A percentile compares a stretch with the other conserved stretches of the same genome.
Conservation (phyloP, 2,113 vertebrate genomes). For the Salminus brasiliensis region DNA sequence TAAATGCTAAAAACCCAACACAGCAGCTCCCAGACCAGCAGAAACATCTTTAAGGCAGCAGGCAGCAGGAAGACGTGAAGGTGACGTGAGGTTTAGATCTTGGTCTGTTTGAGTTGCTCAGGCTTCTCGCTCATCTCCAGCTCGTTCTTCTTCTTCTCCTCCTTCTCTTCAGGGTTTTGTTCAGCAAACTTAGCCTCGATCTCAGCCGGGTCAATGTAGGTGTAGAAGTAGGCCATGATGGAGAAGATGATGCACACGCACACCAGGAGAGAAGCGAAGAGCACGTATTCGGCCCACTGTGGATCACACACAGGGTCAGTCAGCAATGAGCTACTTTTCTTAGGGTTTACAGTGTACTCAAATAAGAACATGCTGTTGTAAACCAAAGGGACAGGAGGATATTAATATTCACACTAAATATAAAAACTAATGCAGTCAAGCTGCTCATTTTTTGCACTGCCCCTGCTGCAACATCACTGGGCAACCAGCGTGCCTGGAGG, state of each 20-base stretch:
- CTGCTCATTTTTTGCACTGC: too few relatives aligned
- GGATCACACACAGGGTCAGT: background rate
- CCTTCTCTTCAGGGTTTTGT: conserved; percentile 55
- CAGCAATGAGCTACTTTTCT: background rate
- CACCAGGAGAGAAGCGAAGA: conserved; percentile 88
- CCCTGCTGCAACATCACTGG: too few relatives aligned
- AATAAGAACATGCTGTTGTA: background rate
- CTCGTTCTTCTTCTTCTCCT: conserved; percentile 46
- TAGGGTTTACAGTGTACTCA: background rate
- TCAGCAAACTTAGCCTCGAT: conserved; percentile 80
- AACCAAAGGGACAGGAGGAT: too few relatives aligned
- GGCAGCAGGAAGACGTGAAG: background rate
- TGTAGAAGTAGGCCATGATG: conserved; percentile 90
- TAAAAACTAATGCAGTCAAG: too few relatives aligned
- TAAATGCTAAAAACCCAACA: conserved; percentile 6
- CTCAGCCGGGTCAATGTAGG: conserved; percentile 84
- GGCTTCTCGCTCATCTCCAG: conserved; percentile 49
- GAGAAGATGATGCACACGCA: conserved; percentile 85
- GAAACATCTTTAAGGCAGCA: background rate
- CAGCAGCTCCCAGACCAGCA: conserved; percentile 8
- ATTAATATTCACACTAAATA: too few relatives aligned
- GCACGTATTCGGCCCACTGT: conserved; percentile 93
- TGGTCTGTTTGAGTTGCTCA: conserved; percentile 42
- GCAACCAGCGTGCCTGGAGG: too few relatives aligned
- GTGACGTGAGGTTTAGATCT: conserved; percentile 54